Percentiles rank a stretch among this genome's conserved stretches.
These are phyloP conservation scores for Megalops atlanticus DNA, from an alignment of 2,113 vertebrate genomes.

Conservation along the genomic window DNA sequence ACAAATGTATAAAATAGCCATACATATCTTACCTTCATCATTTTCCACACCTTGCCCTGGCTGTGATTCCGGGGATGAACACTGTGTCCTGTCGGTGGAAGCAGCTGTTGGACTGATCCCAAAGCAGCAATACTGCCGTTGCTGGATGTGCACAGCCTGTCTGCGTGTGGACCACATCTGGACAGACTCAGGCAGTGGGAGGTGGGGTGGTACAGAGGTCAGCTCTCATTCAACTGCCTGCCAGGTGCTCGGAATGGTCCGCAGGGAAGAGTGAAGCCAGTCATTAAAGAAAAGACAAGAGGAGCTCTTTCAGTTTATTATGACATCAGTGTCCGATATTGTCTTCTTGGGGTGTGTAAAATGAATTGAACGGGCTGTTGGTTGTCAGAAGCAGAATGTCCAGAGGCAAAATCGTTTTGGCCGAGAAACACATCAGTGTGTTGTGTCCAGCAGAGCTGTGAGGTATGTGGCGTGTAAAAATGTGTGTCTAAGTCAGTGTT, in stretches of 20 bases:
- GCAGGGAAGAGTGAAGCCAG: background rate
- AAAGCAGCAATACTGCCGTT: background rate
- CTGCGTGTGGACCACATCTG: slow-evolving; percentile 3
- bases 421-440: background rate
- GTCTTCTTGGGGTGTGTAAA: background rate
- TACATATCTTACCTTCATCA: background rate
- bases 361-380: background rate
- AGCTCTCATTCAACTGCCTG: too few species aligned
- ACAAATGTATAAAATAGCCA: background rate
- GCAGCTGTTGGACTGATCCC: background rate
- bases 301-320: background rate
- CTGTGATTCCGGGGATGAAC: background rate
- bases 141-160: background rate
- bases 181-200: background rate
- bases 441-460: too few species aligned
- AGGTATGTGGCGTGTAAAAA: background rate
- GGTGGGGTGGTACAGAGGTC: background rate
- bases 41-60: background rate
- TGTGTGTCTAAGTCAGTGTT: background rate
- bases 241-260: background rate
- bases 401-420: too few species aligned
- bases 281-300: background rate
- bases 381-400: background rate
- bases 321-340: background rate
- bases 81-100: background rate